These are phyloP conservation scores for Porites rus DNA, from an alignment of 92 coral and sea anemone species.

Conservation along the genomic window DNA sequence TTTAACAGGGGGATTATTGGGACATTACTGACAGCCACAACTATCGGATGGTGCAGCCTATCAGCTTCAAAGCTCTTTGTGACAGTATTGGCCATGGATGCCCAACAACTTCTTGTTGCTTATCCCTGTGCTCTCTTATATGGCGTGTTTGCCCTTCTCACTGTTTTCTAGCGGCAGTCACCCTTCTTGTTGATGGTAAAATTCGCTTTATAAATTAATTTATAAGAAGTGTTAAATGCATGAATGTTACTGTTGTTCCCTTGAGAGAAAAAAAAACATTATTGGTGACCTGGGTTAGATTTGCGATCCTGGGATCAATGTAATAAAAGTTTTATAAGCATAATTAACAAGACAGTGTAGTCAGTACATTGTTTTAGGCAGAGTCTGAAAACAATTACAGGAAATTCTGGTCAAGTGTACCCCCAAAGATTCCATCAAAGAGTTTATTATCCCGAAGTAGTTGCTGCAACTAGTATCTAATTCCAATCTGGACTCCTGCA, in stretches of 20 bases:
- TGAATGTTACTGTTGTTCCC: neutral
- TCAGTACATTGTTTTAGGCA: no score
- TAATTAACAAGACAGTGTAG: no score
- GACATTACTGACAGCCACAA: conserved; percentile 82
- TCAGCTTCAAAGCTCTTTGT: conserved; percentile 93
- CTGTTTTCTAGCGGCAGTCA: conserved; percentile 68
- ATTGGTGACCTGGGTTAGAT: no score
- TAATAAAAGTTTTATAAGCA: no score
- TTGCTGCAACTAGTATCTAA: no score
- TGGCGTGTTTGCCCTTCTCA: conserved; percentile 89
- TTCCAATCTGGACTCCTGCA: no score
- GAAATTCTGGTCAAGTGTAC: no score
- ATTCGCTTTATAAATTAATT: no score
- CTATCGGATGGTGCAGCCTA: conserved; percentile 91
- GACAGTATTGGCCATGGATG: conserved; percentile 90
- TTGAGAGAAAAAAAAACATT: neutral
- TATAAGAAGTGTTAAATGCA: neutral
- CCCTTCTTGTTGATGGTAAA: neutral
- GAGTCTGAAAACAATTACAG: no score
- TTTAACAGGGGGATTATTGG: conserved; percentile 85
- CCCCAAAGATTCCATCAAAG: no score
- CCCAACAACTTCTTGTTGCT: conserved; percentile 88
- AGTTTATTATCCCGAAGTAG: no score
- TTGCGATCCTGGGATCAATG: no score
- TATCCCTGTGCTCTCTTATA: conserved; percentile 92